Evolutionary conservation across 2,797 vertebrate genomes (phyloP).

Genomic region (Sphenodon punctatus): DNA sequence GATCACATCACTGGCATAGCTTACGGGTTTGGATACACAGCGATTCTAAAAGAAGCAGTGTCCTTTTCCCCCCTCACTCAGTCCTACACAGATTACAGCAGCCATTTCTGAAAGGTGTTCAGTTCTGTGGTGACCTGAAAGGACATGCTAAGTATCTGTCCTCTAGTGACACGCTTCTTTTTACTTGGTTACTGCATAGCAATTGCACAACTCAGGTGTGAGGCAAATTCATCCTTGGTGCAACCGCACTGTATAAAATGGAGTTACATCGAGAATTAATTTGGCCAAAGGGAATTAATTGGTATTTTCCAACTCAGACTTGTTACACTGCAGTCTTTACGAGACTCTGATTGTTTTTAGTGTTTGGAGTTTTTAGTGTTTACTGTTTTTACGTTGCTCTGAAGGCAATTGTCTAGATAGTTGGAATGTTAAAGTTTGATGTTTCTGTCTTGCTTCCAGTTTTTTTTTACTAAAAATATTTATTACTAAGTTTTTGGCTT

Average conservation of each 20-base stretch:
- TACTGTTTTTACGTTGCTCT: too few species aligned
- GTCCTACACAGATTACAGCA: constrained; percentile 36
- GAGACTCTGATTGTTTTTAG: too few species aligned
- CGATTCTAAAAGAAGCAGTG: constrained; percentile 55
- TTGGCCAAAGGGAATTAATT: constrained; percentile 46
- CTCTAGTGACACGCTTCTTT: constrained; percentile 36
- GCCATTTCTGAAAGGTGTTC: constrained; percentile 52
- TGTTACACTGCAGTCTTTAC: constrained; percentile 23
- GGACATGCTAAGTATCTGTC: constrained; percentile 14
- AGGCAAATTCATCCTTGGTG: constrained; percentile 34
- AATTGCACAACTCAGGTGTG: constrained; percentile 49
- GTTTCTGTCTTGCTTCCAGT: too few species aligned
- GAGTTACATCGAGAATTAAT: constrained; percentile 42
- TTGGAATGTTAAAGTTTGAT: too few species aligned
- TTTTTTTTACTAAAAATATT: too few species aligned
- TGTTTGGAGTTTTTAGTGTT: too few species aligned
- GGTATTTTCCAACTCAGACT: constrained; percentile 26
- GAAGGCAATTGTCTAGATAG: too few species aligned
- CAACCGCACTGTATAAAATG: constrained; percentile 33
- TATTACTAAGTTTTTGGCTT: too few species aligned
- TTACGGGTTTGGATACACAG: constrained; percentile 42
- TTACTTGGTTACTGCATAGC: constrained; percentile 61
- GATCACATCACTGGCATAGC: constrained; percentile 62
- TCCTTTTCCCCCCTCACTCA: constrained; percentile 41
- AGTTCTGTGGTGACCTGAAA: constrained; percentile 35